A percentile compares a stretch with the other conserved stretches of the same genome.
Evolutionary conservation across 1,140 invertebrate species (phyloP).

Genomic region (Drosophila rufa): DNA sequence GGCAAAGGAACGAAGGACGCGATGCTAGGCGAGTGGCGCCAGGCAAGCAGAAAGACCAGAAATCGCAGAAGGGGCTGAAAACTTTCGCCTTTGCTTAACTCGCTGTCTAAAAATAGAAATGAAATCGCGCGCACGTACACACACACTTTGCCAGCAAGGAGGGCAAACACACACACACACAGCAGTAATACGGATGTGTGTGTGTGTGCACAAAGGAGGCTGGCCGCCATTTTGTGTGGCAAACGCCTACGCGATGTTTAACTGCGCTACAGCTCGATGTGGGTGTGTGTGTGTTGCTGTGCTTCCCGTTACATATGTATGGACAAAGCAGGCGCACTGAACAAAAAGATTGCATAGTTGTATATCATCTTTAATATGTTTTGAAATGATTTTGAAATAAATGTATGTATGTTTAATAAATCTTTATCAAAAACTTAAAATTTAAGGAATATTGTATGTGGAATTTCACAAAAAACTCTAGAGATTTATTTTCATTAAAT

Average conservation of each 20-base stretch:
- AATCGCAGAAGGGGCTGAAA: conserved; percentile 48
- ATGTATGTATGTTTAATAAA: too few species aligned
- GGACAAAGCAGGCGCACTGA: conserved; percentile 16
- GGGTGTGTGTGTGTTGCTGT: conserved; percentile 34
- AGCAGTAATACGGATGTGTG: conserved; percentile 19
- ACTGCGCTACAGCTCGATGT: conserved; percentile 31
- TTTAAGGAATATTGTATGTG: too few species aligned
- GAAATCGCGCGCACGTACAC: conserved; percentile 78
- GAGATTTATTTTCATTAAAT: too few species aligned
- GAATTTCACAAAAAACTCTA: too few species aligned
- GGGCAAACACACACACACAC: conserved; percentile 26
- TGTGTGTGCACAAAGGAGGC: conserved; percentile 70
- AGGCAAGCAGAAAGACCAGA: conserved; percentile 40
- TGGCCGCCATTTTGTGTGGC: conserved; percentile 78
- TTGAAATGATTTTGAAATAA: too few species aligned
- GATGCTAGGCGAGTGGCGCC: conserved; percentile 53
- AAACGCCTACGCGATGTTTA: conserved; percentile 69
- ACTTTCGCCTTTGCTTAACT: conserved; percentile 68
- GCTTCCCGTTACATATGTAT: conserved; percentile 22
- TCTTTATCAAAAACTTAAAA: too few species aligned
- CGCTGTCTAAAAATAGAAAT: conserved; percentile 78
- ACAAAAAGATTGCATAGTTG: background rate
- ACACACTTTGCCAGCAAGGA: conserved; percentile 29
- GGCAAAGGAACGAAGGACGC: conserved; percentile 35
- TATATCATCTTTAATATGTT: background rate